Evolutionary conservation across 2,797 vertebrate species (phyloP).

Genomic region (Pyrocephalus nanus): DNA sequence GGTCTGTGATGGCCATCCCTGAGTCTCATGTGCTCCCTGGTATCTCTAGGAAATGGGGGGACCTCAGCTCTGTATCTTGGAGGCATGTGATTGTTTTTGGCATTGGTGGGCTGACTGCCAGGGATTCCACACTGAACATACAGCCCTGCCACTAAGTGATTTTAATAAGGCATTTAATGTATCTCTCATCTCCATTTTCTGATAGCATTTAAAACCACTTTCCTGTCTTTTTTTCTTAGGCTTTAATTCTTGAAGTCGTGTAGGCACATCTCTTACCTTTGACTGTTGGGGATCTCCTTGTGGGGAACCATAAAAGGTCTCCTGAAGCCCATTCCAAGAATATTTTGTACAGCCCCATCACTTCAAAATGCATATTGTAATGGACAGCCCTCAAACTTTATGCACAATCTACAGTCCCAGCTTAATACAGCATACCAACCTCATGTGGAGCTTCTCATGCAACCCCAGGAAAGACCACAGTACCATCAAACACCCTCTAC

Average conservation of each 20-base stretch:
- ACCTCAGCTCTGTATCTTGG: background rate
- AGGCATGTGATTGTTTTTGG: background rate
- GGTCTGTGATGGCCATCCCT: background rate
- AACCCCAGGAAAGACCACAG: background rate
- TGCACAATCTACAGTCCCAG: background rate
- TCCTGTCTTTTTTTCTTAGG: background rate
- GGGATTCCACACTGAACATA: background rate
- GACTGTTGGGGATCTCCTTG: background rate
- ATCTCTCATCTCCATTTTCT: background rate
- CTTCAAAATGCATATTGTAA: background rate
- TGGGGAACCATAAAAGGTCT: background rate
- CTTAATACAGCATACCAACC: background rate
- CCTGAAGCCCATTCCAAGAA: background rate
- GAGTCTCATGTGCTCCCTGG: accelerated
- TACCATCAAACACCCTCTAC: background rate
- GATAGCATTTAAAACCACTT: background rate
- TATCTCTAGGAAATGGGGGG: background rate
- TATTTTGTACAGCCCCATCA: background rate
- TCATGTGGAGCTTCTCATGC: background rate
- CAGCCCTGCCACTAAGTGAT: background rate
- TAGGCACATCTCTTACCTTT: background rate
- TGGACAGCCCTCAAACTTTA: background rate
- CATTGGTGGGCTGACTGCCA: background rate
- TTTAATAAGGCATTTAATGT: background rate
- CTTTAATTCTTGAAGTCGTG: background rate